Evolutionary conservation across 2,113 vertebrate genomes (phyloP).

Genomic region (Ptyas mucosa): DNA sequence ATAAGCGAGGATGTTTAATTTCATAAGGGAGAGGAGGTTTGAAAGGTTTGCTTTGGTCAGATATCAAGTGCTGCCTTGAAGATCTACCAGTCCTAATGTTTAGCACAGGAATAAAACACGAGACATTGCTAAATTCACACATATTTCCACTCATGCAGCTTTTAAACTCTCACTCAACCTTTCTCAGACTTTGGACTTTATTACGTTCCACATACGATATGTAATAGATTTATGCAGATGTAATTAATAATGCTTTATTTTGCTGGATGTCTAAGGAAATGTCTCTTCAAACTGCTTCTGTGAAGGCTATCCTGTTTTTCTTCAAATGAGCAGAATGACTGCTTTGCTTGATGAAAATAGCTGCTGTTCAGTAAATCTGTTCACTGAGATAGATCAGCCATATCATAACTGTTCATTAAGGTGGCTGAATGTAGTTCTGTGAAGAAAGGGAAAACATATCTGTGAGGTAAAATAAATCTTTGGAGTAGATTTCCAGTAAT

Average conservation of each 20-base stretch:
- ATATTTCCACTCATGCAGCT: neutral
- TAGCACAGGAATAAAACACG: neutral
- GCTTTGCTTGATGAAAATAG: neutral
- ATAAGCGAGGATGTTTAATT: neutral
- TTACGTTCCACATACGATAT: neutral
- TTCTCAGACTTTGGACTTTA: neutral
- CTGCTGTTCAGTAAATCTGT: neutral
- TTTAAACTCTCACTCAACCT: neutral
- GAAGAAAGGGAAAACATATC: neutral
- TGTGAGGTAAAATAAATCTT: neutral
- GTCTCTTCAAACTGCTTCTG: neutral
- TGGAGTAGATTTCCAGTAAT: neutral
- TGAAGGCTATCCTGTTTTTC: neutral
- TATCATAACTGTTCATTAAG: neutral
- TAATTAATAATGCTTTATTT: neutral
- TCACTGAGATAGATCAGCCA: neutral
- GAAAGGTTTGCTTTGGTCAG: neutral
- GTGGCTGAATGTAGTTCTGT: neutral
- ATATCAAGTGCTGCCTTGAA: neutral
- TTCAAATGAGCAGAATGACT: neutral
- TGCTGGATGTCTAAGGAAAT: neutral
- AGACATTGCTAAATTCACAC: neutral
- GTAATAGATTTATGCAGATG: neutral
- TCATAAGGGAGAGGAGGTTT: neutral
- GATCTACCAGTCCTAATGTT: neutral